Percentiles rank a stretch among this genome's conserved stretches.
These are phyloP conservation scores for Neoitamus cyanurus DNA, from an alignment of 2,888 invertebrate genomes.

Conservation along the genomic window DNA sequence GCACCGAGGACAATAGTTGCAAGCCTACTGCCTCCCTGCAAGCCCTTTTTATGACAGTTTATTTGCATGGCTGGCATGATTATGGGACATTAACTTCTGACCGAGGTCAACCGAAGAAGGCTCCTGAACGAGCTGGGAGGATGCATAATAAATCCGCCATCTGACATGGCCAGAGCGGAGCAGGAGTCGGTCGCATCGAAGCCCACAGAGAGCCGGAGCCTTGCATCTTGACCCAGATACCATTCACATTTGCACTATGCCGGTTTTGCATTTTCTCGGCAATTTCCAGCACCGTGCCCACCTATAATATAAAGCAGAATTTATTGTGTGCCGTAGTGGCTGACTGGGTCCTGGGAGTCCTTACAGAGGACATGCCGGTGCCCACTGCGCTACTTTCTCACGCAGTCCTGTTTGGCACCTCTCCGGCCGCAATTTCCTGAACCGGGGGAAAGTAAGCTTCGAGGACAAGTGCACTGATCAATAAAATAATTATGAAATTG, in stretches of 20 bases:
- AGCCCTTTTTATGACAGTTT: conserved; percentile 20
- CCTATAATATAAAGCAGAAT: not conserved
- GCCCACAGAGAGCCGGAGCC: conserved; percentile 4
- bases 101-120: conserved; percentile 26
- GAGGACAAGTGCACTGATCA: conserved; percentile 23
- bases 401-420: not conserved
- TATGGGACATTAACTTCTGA: conserved; percentile 35
- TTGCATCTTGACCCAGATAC: conserved; percentile 34
- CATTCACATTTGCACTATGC: conserved; percentile 8
- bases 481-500: conserved; percentile 32
- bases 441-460: not conserved
- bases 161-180: conserved; percentile 22
- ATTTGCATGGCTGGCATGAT: conserved; percentile 32
- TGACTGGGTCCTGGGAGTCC: not conserved
- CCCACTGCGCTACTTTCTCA: not conserved
- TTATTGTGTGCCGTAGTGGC: conserved; percentile 2
- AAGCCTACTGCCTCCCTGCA: not conserved
- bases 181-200: conserved; percentile 9
- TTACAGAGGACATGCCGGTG: not conserved
- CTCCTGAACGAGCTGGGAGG: conserved; percentile 8
- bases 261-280: conserved; percentile 10
- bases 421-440: not conserved
- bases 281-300: conserved; percentile 13
- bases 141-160: conserved; percentile 30
- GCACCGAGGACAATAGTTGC: not conserved